phyloP scores from a whole-genome alignment of 2,113 vertebrate species.

The Burhinus bistriatus region DNA sequence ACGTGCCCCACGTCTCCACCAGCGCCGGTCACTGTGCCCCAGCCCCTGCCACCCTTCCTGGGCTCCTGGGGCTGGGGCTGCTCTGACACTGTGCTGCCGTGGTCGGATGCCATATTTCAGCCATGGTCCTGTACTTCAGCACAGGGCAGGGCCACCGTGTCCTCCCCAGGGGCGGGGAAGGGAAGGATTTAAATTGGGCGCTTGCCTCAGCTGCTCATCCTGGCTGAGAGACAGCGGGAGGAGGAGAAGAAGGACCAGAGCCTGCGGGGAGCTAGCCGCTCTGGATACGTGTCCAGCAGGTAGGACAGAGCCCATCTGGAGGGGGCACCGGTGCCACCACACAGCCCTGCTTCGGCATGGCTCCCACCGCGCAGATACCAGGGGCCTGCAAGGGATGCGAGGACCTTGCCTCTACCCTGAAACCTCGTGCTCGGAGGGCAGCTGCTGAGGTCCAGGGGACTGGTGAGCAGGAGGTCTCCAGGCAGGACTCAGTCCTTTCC shows the following conservation, averaged over 20 bases:
- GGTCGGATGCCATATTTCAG: too few relatives aligned
- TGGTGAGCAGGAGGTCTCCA: not conserved
- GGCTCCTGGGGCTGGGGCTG: not conserved
- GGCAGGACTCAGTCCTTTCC: not conserved
- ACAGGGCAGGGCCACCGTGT: not conserved
- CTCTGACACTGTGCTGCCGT: too few relatives aligned
- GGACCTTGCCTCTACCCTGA: not conserved
- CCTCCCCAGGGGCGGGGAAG: conserved; percentile 1
- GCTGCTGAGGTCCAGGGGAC: not conserved
- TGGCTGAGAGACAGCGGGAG: not conserved
- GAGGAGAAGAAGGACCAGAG: not conserved
- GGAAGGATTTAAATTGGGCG: not conserved
- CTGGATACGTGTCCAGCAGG: not conserved
- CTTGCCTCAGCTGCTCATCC: not conserved
- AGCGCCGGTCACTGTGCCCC: fast-evolving
- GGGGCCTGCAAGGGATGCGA: not conserved
- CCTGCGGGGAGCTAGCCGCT: not conserved
- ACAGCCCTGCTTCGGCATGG: fast-evolving
- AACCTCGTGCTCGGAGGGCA: fast-evolving
- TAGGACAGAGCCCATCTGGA: not conserved
- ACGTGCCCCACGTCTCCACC: fast-evolving
- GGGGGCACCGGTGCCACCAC: not conserved
- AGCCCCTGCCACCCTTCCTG: not conserved
- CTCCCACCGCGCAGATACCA: not conserved
- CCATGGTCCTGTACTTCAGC: not conserved